Conservation (phyloP, 2,888 invertebrate genomes). For the Cataglyphis albicans region DNA sequence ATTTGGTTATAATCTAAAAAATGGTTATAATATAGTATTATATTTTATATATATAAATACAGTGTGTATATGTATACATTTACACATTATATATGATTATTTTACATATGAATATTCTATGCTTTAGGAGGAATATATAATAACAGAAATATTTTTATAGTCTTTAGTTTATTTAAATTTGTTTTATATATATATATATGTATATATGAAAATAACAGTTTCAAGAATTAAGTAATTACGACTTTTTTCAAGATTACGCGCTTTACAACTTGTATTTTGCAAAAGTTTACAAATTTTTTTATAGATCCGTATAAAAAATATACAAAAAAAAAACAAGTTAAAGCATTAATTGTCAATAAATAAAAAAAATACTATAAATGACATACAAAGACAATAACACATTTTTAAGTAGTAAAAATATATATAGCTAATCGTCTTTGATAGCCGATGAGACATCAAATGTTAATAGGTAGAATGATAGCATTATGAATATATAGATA, state of each 20-base stretch:
- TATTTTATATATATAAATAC: neutral
- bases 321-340: neutral
- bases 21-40: neutral
- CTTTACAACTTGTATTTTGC: neutral
- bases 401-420: neutral
- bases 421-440: neutral
- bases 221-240: too few species aligned
- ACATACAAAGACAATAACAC: neutral
- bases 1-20: neutral
- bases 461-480: neutral
- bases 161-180: neutral
- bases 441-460: neutral
- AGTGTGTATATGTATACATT: neutral
- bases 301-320: neutral
- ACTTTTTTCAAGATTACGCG: neutral
- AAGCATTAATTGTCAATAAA: neutral
- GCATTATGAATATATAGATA: neutral
- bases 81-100: neutral
- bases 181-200: too few species aligned
- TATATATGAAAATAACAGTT: too few species aligned
- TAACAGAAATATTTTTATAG: neutral
- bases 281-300: neutral
- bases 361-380: neutral
- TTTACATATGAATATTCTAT: conserved; percentile 17
- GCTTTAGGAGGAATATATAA: neutral